phyloP scores from a whole-genome alignment of 2,888 invertebrate species.

The Timandra comae region DNA sequence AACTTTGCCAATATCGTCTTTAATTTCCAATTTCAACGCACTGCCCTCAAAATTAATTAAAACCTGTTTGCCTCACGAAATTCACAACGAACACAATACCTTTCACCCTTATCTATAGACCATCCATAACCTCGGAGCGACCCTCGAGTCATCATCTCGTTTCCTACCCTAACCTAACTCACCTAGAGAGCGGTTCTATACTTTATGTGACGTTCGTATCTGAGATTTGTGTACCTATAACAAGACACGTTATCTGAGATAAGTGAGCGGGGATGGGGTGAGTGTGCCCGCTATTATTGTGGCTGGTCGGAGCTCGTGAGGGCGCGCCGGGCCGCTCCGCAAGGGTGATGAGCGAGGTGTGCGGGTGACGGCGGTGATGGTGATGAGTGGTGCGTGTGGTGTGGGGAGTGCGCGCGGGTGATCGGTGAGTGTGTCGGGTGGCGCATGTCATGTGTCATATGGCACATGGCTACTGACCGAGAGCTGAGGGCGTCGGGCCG shows the following conservation, averaged over 20 bases:
- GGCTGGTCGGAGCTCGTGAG: background rate
- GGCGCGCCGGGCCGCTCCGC: background rate
- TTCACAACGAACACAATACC: conserved; percentile 15
- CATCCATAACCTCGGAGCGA: conserved; percentile 8
- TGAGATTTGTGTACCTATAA: conserved; percentile 4
- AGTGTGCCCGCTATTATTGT: too few species aligned
- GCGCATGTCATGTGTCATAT: conserved; percentile 8
- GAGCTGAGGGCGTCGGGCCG: conserved; percentile 39
- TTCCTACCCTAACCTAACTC: conserved; percentile 9
- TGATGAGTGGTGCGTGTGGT: conserved; percentile 3
- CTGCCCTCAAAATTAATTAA: conserved; percentile 26
- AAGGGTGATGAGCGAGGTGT: background rate
- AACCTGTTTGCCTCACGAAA: conserved; percentile 25
- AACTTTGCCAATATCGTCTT: conserved; percentile 28
- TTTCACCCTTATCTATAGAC: conserved; percentile 8
- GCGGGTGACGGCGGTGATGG: background rate
- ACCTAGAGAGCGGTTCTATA: conserved; percentile 2
- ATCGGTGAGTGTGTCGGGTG: conserved; percentile 12
- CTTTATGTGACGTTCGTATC: conserved; percentile 3
- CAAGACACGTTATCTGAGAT: conserved; percentile 2
- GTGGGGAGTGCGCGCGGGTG: conserved; percentile 5
- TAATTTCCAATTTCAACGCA: conserved; percentile 20
- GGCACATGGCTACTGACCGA: conserved; percentile 25
- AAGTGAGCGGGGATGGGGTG: background rate
- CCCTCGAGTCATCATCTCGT: conserved; percentile 6